phyloP scores from a whole-genome alignment of 2,888 invertebrate genomes.

The Lycia hirtaria region DNA sequence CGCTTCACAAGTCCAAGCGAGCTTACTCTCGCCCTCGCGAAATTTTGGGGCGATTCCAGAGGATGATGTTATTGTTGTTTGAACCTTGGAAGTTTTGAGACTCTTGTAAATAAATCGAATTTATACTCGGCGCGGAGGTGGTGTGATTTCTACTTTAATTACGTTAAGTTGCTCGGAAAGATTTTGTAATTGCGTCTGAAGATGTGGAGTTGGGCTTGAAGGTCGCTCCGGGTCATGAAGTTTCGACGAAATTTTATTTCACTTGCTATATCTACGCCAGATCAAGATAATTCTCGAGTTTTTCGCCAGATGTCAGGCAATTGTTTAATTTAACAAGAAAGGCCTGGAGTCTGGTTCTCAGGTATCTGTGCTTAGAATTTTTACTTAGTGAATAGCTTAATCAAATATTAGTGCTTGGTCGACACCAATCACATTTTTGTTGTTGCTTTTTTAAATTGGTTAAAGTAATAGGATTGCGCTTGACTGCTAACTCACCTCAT shows the following conservation, averaged over 20 bases:
- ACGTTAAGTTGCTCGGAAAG: constrained; percentile 32
- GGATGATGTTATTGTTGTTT: constrained; percentile 41
- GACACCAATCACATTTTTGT: too few relatives aligned
- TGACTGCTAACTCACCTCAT: too few relatives aligned
- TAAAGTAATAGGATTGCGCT: too few relatives aligned
- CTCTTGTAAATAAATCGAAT: constrained; percentile 41
- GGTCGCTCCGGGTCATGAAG: constrained; percentile 4
- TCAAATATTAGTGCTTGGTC: too few relatives aligned
- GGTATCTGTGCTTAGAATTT: too few relatives aligned
- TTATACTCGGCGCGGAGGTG: constrained; percentile 34
- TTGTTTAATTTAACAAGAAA: background rate
- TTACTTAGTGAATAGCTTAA: too few relatives aligned
- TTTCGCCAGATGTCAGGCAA: background rate
- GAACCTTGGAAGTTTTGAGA: constrained; percentile 39
- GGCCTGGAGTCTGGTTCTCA: too few relatives aligned
- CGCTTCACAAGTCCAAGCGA: background rate
- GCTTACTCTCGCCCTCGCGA: constrained; percentile 40
- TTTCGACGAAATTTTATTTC: background rate
- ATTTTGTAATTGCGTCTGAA: constrained; percentile 32
- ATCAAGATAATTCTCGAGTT: too few relatives aligned
- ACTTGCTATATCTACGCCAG: background rate
- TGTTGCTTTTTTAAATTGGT: too few relatives aligned
- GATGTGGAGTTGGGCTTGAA: constrained; percentile 16
- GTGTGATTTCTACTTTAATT: constrained; percentile 36
- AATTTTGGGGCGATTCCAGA: constrained; percentile 34